phyloP scores from a whole-genome alignment of 2,888 invertebrate genomes.

The Hylaea fasciaria region DNA sequence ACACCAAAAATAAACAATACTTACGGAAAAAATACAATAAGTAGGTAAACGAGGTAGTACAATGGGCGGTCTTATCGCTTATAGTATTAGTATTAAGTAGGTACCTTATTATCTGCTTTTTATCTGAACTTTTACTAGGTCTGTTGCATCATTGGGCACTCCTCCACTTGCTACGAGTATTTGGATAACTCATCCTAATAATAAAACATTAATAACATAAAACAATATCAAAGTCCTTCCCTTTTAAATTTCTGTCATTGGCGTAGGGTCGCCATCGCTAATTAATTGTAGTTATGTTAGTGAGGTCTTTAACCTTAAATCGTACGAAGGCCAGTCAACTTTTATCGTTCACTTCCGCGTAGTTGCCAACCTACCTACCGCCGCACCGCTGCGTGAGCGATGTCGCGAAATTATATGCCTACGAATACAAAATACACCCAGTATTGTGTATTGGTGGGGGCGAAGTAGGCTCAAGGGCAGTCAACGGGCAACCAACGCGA shows the following conservation, averaged over 20 bases:
- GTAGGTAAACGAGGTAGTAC: no score
- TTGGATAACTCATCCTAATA: no score
- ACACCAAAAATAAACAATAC: no score
- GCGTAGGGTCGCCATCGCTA: slow-evolving; percentile 38
- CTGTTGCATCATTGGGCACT: no score
- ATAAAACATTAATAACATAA: no score
- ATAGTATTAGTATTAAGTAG: no score
- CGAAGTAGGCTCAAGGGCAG: slow-evolving; percentile 80
- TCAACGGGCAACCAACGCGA: slow-evolving; percentile 73
- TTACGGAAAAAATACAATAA: no score
- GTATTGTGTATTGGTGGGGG: slow-evolving; percentile 54
- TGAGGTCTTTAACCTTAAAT: slow-evolving; percentile 51
- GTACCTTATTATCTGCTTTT: no score
- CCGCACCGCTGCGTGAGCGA: neutral
- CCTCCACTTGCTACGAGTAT: no score
- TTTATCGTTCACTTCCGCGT: slow-evolving; percentile 55
- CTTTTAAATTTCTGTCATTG: neutral
- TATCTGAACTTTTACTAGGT: no score
- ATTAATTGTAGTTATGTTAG: slow-evolving; percentile 35
- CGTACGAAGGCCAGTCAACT: slow-evolving; percentile 64
- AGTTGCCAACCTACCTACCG: slow-evolving; percentile 44
- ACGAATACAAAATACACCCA: neutral
- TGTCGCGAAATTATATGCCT: slow-evolving; percentile 11
- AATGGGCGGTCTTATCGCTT: no score
- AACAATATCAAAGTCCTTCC: neutral